A percentile compares a stretch with the other conserved stretches of the same genome.
These are phyloP conservation scores for Drosophila rellima DNA, from an alignment of 2,888 invertebrate genomes.

Conservation along the genomic window DNA sequence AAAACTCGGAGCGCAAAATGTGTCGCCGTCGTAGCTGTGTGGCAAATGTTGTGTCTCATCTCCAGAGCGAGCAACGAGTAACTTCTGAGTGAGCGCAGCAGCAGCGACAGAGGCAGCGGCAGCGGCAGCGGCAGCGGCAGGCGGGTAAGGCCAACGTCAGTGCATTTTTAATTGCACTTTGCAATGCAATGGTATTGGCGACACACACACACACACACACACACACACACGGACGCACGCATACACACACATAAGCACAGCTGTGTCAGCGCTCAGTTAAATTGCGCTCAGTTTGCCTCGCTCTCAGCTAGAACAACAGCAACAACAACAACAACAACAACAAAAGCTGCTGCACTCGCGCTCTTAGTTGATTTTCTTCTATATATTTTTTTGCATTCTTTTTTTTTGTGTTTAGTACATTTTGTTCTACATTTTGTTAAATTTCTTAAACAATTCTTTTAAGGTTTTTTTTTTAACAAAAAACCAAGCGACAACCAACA, in stretches of 20 bases:
- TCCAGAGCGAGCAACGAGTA: conserved; percentile 41
- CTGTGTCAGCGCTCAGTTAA: conserved; percentile 47
- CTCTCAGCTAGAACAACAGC: conserved; percentile 32
- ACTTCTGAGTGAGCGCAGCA: conserved; percentile 38
- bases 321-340: conserved; percentile 25
- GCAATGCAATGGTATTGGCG: conserved; percentile 38
- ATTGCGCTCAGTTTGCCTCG: conserved; percentile 47
- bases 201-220: conserved; percentile 23
- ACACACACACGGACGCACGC: conserved; percentile 27
- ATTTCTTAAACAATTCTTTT: conserved; percentile 64
- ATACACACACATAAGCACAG: conserved; percentile 27
- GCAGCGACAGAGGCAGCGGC: conserved; percentile 1
- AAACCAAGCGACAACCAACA: conserved; percentile 43
- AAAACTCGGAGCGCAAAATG: conserved; percentile 57
- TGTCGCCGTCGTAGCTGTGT: conserved; percentile 42
- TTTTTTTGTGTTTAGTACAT: conserved; percentile 48
- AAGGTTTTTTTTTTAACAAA: conserved; percentile 45
- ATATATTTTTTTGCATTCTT: conserved; percentile 29
- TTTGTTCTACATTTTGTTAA: conserved; percentile 75
- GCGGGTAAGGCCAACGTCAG: conserved; percentile 59
- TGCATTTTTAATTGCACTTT: conserved; percentile 78
- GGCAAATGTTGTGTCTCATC: conserved; percentile 32
- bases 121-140: conserved; percentile 15
- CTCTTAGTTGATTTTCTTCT: conserved; percentile 53
- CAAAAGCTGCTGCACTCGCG: conserved; percentile 34